phyloP scores from a whole-genome alignment of 1,140 invertebrate species.

The Diorhabda elongata region DNA sequence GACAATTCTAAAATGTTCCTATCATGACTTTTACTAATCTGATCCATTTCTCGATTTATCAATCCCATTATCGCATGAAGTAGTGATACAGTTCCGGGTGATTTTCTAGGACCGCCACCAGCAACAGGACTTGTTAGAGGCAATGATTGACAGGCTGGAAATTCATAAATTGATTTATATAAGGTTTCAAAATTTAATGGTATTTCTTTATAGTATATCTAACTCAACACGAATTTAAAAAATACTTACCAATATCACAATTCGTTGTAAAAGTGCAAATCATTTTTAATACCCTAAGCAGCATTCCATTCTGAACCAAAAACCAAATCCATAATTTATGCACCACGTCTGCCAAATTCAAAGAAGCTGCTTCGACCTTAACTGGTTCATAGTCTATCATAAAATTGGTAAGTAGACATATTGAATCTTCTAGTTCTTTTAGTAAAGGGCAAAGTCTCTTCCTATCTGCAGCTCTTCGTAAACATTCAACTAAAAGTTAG shows the following conservation, averaged over 20 bases:
- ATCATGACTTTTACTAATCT: constrained; percentile 46
- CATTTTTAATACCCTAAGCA: constrained; percentile 49
- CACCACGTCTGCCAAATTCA: constrained; percentile 51
- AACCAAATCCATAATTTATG: constrained; percentile 58
- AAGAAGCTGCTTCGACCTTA: constrained; percentile 46
- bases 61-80: constrained; percentile 51
- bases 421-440: constrained; percentile 48
- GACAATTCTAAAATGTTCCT: constrained; percentile 46
- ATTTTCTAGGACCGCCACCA: constrained; percentile 53
- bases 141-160: constrained; percentile 50
- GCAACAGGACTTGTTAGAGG: constrained; percentile 51
- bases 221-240: not conserved
- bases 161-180: constrained; percentile 10
- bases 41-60: constrained; percentile 51
- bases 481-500: constrained; percentile 40
- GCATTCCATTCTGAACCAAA: constrained; percentile 45
- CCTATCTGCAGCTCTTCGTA: constrained; percentile 45
- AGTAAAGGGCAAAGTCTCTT: constrained; percentile 50
- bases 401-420: constrained; percentile 54
- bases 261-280: constrained; percentile 54
- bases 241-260: constrained; percentile 47
- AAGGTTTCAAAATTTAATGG: not conserved
- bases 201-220: too few species aligned
- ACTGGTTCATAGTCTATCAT: constrained; percentile 45
- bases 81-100: constrained; percentile 50